These are phyloP conservation scores for Caranx melampygus DNA, from an alignment of 2,113 vertebrate genomes.

Conservation along the genomic window DNA sequence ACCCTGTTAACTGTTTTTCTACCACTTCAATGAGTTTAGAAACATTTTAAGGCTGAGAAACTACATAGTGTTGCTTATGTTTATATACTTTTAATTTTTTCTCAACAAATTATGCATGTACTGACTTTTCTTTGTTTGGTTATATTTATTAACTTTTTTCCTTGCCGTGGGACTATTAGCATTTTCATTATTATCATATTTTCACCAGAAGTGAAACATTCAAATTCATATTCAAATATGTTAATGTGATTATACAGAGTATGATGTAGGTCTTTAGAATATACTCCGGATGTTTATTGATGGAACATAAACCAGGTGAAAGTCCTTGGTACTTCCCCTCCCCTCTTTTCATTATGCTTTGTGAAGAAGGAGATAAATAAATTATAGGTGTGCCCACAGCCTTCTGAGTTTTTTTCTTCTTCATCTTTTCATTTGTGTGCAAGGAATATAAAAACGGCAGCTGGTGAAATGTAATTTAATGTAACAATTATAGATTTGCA, in stretches of 20 bases:
- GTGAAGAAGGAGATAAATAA: neutral
- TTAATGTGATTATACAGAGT: neutral
- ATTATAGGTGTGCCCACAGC: neutral
- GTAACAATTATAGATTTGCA: slow-evolving; percentile 3
- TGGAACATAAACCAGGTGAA: neutral
- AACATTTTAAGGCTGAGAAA: no score
- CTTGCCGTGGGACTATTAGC: no score
- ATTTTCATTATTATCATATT: no score
- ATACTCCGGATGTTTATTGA: neutral
- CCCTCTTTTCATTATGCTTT: neutral
- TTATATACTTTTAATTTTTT: no score
- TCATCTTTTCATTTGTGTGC: neutral
- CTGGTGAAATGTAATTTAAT: neutral
- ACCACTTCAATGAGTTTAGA: no score
- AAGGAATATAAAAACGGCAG: neutral
- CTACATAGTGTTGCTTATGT: no score
- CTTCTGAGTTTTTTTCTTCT: neutral
- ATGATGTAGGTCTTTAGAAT: neutral
- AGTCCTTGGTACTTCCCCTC: neutral
- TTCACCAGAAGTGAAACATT: no score
- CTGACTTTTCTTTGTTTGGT: no score
- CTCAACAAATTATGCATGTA: no score
- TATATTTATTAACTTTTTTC: no score
- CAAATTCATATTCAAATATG: no score
- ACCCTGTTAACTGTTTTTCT: no score